A percentile compares a stretch with the other conserved stretches of the same genome.
These are phyloP conservation scores for Ispidina picta DNA, from an alignment of 2,797 vertebrate species.

Conservation along the genomic window DNA sequence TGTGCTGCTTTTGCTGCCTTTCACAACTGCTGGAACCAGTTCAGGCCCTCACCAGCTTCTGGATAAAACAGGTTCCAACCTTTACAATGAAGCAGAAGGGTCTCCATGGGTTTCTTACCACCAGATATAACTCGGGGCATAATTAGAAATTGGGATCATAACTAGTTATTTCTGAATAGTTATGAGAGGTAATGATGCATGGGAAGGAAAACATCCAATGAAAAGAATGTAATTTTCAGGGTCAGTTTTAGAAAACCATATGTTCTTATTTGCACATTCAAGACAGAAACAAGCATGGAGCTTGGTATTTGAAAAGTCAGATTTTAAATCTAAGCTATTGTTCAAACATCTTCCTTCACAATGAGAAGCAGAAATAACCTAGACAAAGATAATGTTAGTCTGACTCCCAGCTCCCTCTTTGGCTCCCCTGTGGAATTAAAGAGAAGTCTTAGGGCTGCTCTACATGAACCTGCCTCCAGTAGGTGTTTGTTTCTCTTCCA, in stretches of 20 bases:
- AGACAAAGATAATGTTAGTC: background rate
- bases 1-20: background rate
- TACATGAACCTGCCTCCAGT: background rate
- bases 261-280: background rate
- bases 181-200: background rate
- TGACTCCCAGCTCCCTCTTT: background rate
- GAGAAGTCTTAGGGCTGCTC: background rate
- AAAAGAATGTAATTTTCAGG: background rate
- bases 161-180: slow-evolving; percentile 6
- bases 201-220: background rate
- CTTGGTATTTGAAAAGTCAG: slow-evolving; percentile 22
- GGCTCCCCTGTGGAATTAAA: background rate
- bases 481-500: background rate
- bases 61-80: background rate
- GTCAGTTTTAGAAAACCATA: background rate
- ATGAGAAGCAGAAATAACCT: background rate
- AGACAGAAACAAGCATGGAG: background rate
- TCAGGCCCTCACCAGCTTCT: background rate
- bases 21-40: background rate
- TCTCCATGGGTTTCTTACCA: background rate
- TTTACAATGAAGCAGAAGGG: background rate
- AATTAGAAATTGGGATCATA: background rate
- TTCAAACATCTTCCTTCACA: background rate
- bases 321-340: background rate
- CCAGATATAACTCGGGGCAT: background rate